Base-by-base conservation (phyloP, 2,797 vertebrate genomes). In the Coendou prehensilis region DNA sequence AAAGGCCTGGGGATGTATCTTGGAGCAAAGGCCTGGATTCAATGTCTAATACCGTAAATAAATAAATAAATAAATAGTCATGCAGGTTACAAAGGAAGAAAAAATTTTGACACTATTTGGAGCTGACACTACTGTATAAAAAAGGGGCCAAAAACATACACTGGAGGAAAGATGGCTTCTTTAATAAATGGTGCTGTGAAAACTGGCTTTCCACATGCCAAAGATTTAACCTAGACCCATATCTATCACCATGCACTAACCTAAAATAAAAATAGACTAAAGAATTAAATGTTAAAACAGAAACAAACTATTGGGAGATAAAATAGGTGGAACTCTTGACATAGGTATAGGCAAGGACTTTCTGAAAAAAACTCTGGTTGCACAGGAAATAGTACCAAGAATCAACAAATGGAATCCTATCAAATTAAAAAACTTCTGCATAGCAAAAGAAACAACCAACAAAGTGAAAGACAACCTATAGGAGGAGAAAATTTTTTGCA, bases 21-120 rank as follows among this genome's bases (percentile, higher is more conserved):
- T 52, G 30, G 47, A 8, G 26, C 28, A 33, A 33, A 52, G 75
- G 45, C 8, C 14, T 78, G 28, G 47, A 15, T 33, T 78, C 41
- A 52, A 50, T 52, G 13, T 14, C 6, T 52, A 8, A 52, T 50
- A 78, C 47, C 15, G 8, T 30, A 78, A 52, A 28, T 22, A 71
- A 37, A 75, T 47, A 67, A n/a, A n/a, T 90, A 82, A 95, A 73
- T 87, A 91, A 96, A 89, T n/a, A 89, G 23, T 30, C 50, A 88
- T 11, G 47, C 0, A 47, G 26, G 23, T 67, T 89, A 2, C 11
- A 71, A 93, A 93, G 45, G 50, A 87, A 94, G 59, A 75, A 79
- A 63, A 20, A 81, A 93, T 2, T 0, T 11, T 45, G 20, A 71
- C 4, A 13, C 9, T 64, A 17, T 84, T 81, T 94, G 64, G 18